These are phyloP conservation scores for Bombus cullumanus DNA, from an alignment of 1,140 invertebrate genomes.

Conservation along the genomic window DNA sequence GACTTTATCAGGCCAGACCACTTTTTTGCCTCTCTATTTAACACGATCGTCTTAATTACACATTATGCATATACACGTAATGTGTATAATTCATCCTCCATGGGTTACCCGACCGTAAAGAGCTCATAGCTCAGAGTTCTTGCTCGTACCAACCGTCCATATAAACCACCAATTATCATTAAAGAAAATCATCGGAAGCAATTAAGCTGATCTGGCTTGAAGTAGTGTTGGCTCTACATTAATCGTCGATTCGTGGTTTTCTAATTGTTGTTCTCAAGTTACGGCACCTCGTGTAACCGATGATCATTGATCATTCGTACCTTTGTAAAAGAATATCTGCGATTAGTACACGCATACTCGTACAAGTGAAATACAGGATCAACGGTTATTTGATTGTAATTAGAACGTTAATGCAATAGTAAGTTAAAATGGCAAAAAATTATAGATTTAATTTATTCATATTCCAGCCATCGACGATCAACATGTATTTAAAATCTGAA, in stretches of 20 bases:
- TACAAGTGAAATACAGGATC: background rate
- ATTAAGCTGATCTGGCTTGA: background rate
- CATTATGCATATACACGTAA: background rate
- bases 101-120: background rate
- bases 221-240: background rate
- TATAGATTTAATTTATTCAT: background rate
- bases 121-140: no score
- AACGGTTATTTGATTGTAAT: background rate
- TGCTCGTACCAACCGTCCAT: no score
- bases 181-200: background rate
- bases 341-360: no score
- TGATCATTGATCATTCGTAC: background rate
- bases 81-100: background rate
- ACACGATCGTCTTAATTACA: background rate
- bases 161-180: background rate
- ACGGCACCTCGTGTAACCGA: background rate
- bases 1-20: background rate
- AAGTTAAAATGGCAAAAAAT: background rate
- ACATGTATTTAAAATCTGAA: background rate
- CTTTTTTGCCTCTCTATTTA: no score
- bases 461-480: background rate
- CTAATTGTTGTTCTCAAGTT: background rate
- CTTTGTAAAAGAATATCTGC: no score
- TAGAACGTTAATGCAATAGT: background rate
- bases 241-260: background rate